Evolutionary conservation across 1,140 invertebrate genomes (phyloP), one percentile per base, ranked within the genome.

Genomic region (Brachionus sp.): DNA sequence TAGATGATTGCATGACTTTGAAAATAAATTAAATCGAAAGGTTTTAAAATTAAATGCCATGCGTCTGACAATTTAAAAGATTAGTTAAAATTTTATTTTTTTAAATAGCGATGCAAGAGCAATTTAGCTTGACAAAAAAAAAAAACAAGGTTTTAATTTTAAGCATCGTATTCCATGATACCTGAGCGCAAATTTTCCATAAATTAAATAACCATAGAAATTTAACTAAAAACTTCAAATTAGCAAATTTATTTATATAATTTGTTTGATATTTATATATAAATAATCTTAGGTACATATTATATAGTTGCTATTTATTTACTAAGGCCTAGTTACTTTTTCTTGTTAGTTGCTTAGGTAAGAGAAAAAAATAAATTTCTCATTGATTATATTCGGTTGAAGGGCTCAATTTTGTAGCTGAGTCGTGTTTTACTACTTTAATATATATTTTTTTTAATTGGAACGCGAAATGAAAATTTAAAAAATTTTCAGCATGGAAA

Each of bases 331-430:
- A 70, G 66, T 70, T 70, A 70, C 66, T 70, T 70, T 39, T 70
- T 70, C 37, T 70, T 70, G 37, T 39, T 70, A 39, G 66, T 70
- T 70, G 66, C 66, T 70, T 70, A 70, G 66, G 66, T 70, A 70
- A 66, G 33, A 66, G 64, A 66, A 66, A 46, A 46, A 66, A 66
- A 66, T 33, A 37, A 66, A 35, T 66, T 66, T 66, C 16, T 70
- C 37, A 39, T 39, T 19, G 33, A 70, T 70, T 39, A 39, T 70
- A 57, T 57, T 57, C 50, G 50, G 50, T 57, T 57, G 19, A 57
- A 57, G 50, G 50, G 50, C 50, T 57, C 50, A 57, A 57, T 57
- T 19, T 57, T 57, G n/a, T 57, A 3, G 50, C 50, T 57, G 50
- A 57, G 19, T 57, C 50, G 50, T 57, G 16, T 57, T 53, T 57